These are phyloP conservation scores for Alloplasta piceator DNA, from an alignment of 2,888 invertebrate species.

Conservation along the genomic window DNA sequence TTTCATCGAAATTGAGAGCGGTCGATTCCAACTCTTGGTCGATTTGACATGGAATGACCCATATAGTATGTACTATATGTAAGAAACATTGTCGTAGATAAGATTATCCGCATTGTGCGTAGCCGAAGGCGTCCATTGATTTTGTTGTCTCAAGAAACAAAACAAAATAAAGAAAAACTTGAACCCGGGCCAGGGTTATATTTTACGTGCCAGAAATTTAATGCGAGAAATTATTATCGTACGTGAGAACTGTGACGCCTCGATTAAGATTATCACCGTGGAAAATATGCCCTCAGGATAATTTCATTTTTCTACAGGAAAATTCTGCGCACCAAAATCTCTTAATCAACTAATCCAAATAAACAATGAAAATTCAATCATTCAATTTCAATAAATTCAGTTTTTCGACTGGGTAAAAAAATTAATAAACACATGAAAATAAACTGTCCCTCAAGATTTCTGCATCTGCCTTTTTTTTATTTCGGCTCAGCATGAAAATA, in stretches of 20 bases:
- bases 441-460: no score
- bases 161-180: conserved; percentile 39
- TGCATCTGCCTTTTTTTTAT: no score
- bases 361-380: no score
- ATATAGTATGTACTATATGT: conserved; percentile 20
- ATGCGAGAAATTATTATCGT: conserved; percentile 67
- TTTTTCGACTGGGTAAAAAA: no score
- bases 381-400: no score
- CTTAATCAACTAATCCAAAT: no score
- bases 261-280: conserved; percentile 7
- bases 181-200: conserved; percentile 62
- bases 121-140: conserved; percentile 67
- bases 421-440: no score
- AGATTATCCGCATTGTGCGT: conserved; percentile 66
- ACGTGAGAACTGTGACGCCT: conserved; percentile 48
- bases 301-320: conserved; percentile 56
- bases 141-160: conserved; percentile 62
- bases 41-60: no score
- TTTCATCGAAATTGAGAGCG: no score
- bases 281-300: conserved; percentile 45
- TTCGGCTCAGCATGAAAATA: no score
- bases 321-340: conserved; percentile 18
- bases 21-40: no score
- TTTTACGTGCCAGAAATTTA: conserved; percentile 72
- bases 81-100: conserved; percentile 47